phyloP scores from a whole-genome alignment of 2,888 invertebrate genomes.

The Lithophane leautieri region DNA sequence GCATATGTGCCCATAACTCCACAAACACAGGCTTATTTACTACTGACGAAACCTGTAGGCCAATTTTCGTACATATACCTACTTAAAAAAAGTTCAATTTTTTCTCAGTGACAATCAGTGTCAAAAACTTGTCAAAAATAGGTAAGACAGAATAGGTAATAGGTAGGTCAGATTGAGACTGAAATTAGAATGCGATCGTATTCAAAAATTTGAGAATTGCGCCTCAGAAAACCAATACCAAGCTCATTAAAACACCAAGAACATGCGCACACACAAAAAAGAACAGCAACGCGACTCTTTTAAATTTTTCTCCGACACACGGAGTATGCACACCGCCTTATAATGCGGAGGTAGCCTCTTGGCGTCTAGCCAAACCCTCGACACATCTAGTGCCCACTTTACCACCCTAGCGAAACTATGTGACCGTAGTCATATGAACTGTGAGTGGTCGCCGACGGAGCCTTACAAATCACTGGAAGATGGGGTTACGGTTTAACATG shows the following conservation, averaged over 20 bases:
- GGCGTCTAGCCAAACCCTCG: conserved; percentile 80
- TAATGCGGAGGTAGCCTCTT: conserved; percentile 65
- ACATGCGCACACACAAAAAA: conserved; percentile 5
- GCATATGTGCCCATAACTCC: neutral
- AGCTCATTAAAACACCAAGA: conserved; percentile 25
- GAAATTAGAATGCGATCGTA: neutral
- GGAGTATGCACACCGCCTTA: conserved; percentile 59
- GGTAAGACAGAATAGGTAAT: too few relatives aligned
- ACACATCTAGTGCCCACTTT: conserved; percentile 80
- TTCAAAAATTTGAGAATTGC: neutral
- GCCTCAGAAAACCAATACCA: neutral
- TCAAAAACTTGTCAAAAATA: neutral
- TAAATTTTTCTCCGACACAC: neutral
- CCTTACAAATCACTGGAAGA: conserved; percentile 61
- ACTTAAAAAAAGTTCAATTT: neutral
- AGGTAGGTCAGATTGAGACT: neutral
- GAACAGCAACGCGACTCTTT: conserved; percentile 19
- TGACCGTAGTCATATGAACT: conserved; percentile 69
- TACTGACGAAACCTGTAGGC: neutral
- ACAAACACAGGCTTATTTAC: neutral
- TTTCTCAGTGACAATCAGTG: neutral
- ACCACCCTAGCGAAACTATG: conserved; percentile 69
- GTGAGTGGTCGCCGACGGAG: conserved; percentile 62
- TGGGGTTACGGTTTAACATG: conserved; percentile 51
- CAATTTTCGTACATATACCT: neutral